These are phyloP conservation scores for Laspeyria flexula DNA, from an alignment of 2,888 invertebrate genomes.

Conservation along the genomic window DNA sequence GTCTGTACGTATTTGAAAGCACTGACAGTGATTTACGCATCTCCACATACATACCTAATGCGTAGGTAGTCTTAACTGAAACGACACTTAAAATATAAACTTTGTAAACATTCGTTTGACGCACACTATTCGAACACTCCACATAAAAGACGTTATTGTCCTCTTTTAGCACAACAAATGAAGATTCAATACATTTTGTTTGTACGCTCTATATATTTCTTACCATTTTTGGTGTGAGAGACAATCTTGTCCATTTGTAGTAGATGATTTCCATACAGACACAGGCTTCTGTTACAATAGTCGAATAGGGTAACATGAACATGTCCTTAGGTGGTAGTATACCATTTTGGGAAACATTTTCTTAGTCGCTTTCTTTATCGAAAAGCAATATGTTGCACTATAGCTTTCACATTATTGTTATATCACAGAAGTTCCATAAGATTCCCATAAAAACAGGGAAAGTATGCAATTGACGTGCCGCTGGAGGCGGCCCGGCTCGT, in stretches of 20 bases:
- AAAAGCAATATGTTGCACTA: constrained; percentile 17
- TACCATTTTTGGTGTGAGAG: constrained; percentile 21
- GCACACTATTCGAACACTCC: not conserved
- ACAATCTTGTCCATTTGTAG: constrained; percentile 20
- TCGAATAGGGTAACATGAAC: constrained; percentile 3
- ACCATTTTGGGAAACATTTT: constrained; percentile 16
- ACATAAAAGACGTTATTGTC: not conserved
- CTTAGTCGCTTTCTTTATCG: constrained; percentile 8
- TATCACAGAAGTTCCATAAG: constrained; percentile 67
- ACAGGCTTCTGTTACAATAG: constrained; percentile 14
- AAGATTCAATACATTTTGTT: constrained; percentile 15
- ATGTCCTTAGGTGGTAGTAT: not conserved
- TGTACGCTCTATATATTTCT: constrained; percentile 13
- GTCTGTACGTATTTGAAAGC: constrained; percentile 58
- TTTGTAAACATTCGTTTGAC: not conserved
- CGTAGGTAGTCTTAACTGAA: not conserved
- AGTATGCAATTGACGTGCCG: constrained; percentile 74
- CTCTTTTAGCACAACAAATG: not conserved
- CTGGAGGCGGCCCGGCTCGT: constrained; percentile 68
- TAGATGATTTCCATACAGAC: constrained; percentile 17
- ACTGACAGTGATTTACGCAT: constrained; percentile 53
- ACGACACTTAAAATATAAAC: not conserved
- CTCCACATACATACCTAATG: not conserved
- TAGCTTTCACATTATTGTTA: constrained; percentile 68
- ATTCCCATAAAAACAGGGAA: constrained; percentile 84